These are phyloP conservation scores for Matsumurasca onukii DNA, from an alignment of 1,140 invertebrate genomes.

Conservation along the genomic window DNA sequence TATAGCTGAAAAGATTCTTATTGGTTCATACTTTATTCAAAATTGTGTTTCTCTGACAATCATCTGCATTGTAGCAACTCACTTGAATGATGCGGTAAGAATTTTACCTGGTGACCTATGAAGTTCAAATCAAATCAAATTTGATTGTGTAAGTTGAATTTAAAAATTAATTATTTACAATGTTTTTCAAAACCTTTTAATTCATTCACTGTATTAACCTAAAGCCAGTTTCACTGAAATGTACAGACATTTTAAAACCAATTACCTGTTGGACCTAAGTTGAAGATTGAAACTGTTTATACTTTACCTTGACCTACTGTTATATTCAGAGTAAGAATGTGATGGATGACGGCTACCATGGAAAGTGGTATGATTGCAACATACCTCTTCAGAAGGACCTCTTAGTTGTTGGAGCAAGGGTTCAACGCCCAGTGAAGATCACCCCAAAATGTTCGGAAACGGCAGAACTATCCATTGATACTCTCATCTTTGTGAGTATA, in stretches of 20 bases:
- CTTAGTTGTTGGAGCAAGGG: background rate
- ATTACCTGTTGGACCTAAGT: too few relatives aligned
- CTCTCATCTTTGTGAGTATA: conserved; percentile 2
- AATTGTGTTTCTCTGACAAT: background rate
- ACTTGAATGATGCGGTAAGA: background rate
- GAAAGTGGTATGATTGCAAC: background rate
- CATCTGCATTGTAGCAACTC: background rate
- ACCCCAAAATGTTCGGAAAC: background rate
- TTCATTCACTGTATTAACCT: too few relatives aligned
- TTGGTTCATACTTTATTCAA: background rate
- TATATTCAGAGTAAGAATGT: background rate
- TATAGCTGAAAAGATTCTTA: background rate
- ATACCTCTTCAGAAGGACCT: background rate
- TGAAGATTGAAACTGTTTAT: too few relatives aligned
- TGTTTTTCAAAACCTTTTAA: too few relatives aligned
- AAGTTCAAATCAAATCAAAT: too few relatives aligned
- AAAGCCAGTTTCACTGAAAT: too few relatives aligned
- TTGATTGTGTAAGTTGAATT: too few relatives aligned
- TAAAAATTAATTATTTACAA: too few relatives aligned
- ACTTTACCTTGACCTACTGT: too few relatives aligned
- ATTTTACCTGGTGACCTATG: too few relatives aligned
- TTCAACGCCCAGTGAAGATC: background rate
- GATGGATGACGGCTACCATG: background rate
- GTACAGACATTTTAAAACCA: too few relatives aligned
- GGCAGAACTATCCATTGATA: conserved; percentile 6